These are phyloP conservation scores for Bolinopsis microptera DNA, from an alignment of 37 sponge, comb jelly and placozoan species.

Conservation along the genomic window DNA sequence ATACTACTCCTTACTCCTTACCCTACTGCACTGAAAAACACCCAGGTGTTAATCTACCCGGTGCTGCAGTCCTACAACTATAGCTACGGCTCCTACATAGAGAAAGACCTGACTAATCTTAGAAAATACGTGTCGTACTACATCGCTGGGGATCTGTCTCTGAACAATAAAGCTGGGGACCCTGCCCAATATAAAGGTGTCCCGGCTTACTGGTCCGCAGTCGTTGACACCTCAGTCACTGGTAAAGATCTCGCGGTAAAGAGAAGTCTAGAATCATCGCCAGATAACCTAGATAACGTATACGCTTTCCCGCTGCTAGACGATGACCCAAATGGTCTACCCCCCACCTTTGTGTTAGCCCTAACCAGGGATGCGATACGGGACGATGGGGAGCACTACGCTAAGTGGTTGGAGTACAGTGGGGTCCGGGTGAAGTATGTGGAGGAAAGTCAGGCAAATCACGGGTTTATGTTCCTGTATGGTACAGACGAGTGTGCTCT, in stretches of 20 bases:
- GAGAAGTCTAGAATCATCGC: background rate
- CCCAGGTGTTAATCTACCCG: slow-evolving; percentile 61
- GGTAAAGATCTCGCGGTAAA: background rate
- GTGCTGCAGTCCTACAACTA: slow-evolving; percentile 57
- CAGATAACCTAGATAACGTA: background rate
- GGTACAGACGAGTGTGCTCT: slow-evolving; percentile 39
- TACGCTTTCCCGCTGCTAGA: slow-evolving; percentile 45
- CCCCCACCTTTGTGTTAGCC: slow-evolving; percentile 11
- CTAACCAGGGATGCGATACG: slow-evolving; percentile 36
- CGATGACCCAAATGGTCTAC: background rate
- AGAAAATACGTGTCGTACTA: slow-evolving; percentile 63
- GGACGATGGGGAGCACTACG: slow-evolving; percentile 55
- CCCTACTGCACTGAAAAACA: too few relatives aligned
- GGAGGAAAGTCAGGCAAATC: slow-evolving; percentile 25
- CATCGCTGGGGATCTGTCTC: slow-evolving; percentile 50
- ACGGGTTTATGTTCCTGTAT: slow-evolving; percentile 60
- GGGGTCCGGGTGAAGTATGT: slow-evolving; percentile 30
- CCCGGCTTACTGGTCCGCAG: slow-evolving; percentile 57
- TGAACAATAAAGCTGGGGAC: background rate
- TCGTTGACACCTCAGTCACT: background rate
- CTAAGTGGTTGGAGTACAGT: background rate
- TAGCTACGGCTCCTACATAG: background rate
- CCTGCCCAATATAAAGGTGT: background rate
- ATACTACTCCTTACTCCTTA: too few relatives aligned
- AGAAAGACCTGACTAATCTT: slow-evolving; percentile 8